phyloP scores from a whole-genome alignment of 2,113 vertebrate genomes.

The Motacilla alba region DNA sequence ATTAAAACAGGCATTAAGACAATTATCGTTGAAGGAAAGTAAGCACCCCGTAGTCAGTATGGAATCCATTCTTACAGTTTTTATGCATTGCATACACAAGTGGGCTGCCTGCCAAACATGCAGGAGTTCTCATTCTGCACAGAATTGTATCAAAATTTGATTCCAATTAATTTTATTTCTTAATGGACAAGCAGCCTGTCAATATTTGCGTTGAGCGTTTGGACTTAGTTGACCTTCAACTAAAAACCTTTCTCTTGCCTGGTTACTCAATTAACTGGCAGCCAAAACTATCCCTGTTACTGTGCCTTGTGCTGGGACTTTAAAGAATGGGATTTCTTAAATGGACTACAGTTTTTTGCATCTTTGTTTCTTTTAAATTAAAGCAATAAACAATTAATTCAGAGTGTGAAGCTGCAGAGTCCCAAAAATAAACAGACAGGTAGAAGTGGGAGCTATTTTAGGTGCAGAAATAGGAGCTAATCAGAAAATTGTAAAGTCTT shows the following conservation, averaged over 20 bases:
- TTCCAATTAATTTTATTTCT: not conserved
- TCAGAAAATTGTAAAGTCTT: not conserved
- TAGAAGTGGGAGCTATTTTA: not conserved
- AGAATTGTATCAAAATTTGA: not conserved
- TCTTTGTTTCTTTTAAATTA: not conserved
- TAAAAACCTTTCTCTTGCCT: not conserved
- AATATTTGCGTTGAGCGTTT: not conserved
- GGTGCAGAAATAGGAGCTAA: not conserved
- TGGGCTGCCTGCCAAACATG: slow-evolving; percentile 24
- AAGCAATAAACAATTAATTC: too few species aligned
- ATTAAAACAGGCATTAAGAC: slow-evolving; percentile 89
- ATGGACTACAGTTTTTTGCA: not conserved
- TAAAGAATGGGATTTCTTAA: not conserved
- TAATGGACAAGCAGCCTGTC: not conserved
- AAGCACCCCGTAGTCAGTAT: slow-evolving; percentile 75
- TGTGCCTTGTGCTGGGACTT: too few species aligned
- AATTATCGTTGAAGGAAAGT: slow-evolving; percentile 86
- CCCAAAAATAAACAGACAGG: too few species aligned
- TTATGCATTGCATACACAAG: slow-evolving; percentile 41
- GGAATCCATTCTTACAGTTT: slow-evolving; percentile 62
- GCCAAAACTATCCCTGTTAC: not conserved
- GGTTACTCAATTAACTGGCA: not conserved
- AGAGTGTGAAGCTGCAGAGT: too few species aligned
- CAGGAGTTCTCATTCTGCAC: not conserved
- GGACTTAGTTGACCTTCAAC: not conserved